Evolutionary conservation across 1,140 invertebrate species (phyloP).

Genomic region (Monochamus saltuarius): DNA sequence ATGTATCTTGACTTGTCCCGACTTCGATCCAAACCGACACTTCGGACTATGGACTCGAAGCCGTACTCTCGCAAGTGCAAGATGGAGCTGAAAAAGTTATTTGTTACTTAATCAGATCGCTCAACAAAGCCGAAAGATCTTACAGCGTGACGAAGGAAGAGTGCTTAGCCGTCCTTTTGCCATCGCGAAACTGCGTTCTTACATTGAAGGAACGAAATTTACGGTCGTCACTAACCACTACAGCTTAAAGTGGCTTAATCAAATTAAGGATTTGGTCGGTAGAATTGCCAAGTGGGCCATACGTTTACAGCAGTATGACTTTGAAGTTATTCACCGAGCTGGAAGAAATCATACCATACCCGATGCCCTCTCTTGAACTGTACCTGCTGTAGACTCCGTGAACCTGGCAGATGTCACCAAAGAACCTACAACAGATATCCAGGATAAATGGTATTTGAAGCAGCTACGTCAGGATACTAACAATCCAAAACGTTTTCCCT

Average conservation of each 20-base stretch:
- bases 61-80: conserved; percentile 30
- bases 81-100: conserved; percentile 20
- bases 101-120: conserved; percentile 39
- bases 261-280: conserved; percentile 48
- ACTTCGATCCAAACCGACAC: conserved; percentile 31
- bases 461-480: conserved; percentile 9
- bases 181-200: conserved; percentile 11
- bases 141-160: conserved; percentile 43
- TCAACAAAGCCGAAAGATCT: conserved; percentile 44
- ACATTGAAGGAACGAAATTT: conserved; percentile 9
- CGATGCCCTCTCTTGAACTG: conserved; percentile 20
- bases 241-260: conserved; percentile 51
- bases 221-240: conserved; percentile 50
- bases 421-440: too few relatives aligned
- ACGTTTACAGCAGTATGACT: conserved; percentile 48
- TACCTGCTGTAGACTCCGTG: conserved; percentile 1
- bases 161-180: conserved; percentile 47
- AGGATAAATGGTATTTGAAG: conserved; percentile 13
- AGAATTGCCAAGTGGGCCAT: conserved; percentile 52
- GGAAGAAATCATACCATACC: conserved; percentile 44
- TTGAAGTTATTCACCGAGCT: conserved; percentile 44
- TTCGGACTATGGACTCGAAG: conserved; percentile 28
- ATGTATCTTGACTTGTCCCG: conserved; percentile 30
- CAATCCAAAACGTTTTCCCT: conserved; percentile 14
- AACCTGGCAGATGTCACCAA: background rate